Evolutionary conservation across 23 tunicate genomes (phyloP).

Genomic region (Clavelina lepadiformis): DNA sequence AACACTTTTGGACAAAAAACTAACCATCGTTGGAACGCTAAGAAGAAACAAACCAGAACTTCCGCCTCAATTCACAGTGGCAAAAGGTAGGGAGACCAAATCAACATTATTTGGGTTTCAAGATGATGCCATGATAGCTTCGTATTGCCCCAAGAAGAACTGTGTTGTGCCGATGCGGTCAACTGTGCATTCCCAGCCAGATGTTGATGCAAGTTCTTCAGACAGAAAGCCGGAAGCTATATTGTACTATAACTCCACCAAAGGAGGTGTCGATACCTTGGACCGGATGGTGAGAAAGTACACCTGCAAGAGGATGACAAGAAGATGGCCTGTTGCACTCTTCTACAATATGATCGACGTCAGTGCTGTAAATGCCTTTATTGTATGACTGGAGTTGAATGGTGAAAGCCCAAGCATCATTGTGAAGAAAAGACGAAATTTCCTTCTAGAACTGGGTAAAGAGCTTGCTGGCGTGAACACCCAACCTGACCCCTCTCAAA

Average conservation of each 20-base stretch:
- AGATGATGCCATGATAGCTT: slow-evolving; percentile 7
- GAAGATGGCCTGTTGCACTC: slow-evolving; percentile 24
- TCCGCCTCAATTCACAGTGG: slow-evolving; percentile 8
- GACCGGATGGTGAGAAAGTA: slow-evolving; percentile 23
- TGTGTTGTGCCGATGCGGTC: slow-evolving; percentile 1
- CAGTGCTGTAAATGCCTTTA: slow-evolving; percentile 15
- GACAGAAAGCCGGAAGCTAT: slow-evolving; percentile 17
- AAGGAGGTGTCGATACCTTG: slow-evolving; percentile 7
- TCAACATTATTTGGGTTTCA: slow-evolving; percentile 22
- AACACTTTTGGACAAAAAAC: background rate
- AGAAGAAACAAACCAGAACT: slow-evolving; percentile 25
- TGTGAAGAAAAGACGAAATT: slow-evolving; percentile 6
- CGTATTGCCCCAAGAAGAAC: slow-evolving; percentile 16
- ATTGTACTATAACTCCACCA: slow-evolving; percentile 22
- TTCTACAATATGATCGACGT: slow-evolving; percentile 27
- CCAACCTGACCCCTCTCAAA: background rate
- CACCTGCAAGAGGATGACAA: slow-evolving; percentile 22
- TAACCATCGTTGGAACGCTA: background rate
- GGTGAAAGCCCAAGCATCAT: background rate
- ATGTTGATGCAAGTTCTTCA: slow-evolving; percentile 1
- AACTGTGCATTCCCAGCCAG: slow-evolving; percentile 10
- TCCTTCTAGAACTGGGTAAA: slow-evolving; percentile 13
- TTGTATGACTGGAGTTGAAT: slow-evolving; percentile 4
- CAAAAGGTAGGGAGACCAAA: slow-evolving; percentile 5
- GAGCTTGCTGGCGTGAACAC: slow-evolving; percentile 22